Evolutionary conservation across 2,797 vertebrate species (phyloP).

Genomic region (Ctenopoma kingsleyae): DNA sequence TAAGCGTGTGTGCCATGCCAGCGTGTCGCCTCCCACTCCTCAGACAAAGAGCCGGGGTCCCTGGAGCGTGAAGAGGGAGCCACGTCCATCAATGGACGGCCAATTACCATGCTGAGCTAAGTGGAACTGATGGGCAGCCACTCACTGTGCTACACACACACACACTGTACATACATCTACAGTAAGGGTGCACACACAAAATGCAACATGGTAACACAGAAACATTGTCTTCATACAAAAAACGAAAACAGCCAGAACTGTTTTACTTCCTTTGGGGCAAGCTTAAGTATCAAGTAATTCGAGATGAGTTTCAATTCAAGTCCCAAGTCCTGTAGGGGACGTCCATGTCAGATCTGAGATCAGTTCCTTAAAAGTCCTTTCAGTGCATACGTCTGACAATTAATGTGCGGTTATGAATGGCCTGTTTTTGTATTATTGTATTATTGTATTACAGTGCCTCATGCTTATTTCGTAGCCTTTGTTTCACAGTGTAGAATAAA

Average conservation of each 20-base stretch:
- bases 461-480: slow-evolving; percentile 21
- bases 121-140: slow-evolving; percentile 74
- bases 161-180: slow-evolving; percentile 31
- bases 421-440: too few relatives aligned
- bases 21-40: slow-evolving; percentile 76
- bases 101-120: slow-evolving; percentile 82
- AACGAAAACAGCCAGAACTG: slow-evolving; percentile 13
- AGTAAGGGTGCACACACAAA: slow-evolving; percentile 5
- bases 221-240: slow-evolving; percentile 7
- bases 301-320: not conserved
- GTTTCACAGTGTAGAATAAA: slow-evolving; percentile 6
- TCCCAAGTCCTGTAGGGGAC: not conserved
- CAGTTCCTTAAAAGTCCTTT: not conserved
- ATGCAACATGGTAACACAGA: not conserved
- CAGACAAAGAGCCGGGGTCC: slow-evolving; percentile 77
- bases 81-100: slow-evolving; percentile 79
- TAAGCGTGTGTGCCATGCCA: slow-evolving; percentile 75
- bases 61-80: slow-evolving; percentile 80
- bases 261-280: not conserved
- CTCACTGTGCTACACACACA: slow-evolving; percentile 58
- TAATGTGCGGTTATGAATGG: too few relatives aligned
- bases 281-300: not conserved
- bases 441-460: not conserved
- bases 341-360: too few relatives aligned
- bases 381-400: too few relatives aligned